A percentile compares a stretch with the other conserved stretches of the same genome.
These are phyloP conservation scores for Pampus argenteus DNA, from an alignment of 2,797 vertebrate genomes.

Conservation along the genomic window DNA sequence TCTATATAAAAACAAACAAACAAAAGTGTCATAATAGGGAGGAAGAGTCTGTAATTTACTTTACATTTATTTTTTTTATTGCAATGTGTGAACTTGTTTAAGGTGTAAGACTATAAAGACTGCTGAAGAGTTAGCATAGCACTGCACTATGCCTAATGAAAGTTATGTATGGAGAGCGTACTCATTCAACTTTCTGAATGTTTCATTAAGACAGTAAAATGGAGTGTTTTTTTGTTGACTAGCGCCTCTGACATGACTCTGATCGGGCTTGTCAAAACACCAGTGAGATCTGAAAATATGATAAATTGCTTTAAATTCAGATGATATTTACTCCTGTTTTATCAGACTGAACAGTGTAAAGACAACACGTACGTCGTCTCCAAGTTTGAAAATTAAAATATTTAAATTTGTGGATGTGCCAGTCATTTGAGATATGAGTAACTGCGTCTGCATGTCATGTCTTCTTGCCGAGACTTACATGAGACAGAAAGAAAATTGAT, in stretches of 20 bases:
- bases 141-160: conserved; percentile 8
- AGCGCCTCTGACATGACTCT: conserved; percentile 1
- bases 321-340: not conserved
- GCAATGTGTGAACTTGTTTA: conserved; percentile 15
- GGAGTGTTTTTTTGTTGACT: not conserved
- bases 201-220: conserved; percentile 12
- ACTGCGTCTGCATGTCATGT: not conserved
- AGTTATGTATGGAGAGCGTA: not conserved
- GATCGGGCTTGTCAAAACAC: not conserved
- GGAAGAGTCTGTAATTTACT: conserved; percentile 5
- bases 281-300: not conserved
- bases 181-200: not conserved
- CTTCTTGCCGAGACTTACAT: not conserved
- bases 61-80: conserved; percentile 9
- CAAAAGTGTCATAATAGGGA: conserved; percentile 28
- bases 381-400: not conserved
- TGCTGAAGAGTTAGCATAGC: not conserved
- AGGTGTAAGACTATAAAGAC: not conserved
- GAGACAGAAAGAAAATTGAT: too few species aligned
- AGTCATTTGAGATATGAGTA: not conserved
- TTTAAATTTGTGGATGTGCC: not conserved
- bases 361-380: not conserved
- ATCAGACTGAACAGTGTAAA: not conserved
- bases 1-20: conserved; percentile 28
- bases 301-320: not conserved